Percentiles rank a stretch among this genome's conserved stretches.
Evolutionary conservation across 2,797 vertebrate species (phyloP).

Genomic region (Gymnothorax reevesii): DNA sequence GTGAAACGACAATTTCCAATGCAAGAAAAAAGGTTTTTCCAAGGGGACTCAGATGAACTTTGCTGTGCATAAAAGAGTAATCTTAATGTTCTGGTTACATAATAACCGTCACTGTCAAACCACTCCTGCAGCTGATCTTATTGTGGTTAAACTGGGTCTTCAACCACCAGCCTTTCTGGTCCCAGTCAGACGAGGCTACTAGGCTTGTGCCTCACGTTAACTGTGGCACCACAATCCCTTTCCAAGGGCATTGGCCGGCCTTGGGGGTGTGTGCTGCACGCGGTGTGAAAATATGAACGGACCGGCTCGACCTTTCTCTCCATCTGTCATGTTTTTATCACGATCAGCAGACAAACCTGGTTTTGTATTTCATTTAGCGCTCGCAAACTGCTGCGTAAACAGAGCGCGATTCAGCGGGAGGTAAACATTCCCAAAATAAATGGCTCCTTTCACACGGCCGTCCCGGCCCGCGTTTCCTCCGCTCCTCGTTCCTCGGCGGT

Average conservation of each 20-base stretch:
- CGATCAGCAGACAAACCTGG: constrained; percentile 14
- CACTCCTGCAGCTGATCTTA: too few species aligned
- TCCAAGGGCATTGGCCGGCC: constrained; percentile 7
- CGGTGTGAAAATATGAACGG: neutral
- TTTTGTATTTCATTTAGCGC: constrained; percentile 15
- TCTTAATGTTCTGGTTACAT: too few species aligned
- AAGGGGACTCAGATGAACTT: too few species aligned
- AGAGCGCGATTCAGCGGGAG: neutral
- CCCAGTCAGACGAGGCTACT: too few species aligned
- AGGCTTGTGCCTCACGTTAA: too few species aligned
- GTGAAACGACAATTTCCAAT: too few species aligned
- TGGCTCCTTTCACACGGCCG: constrained; percentile 1
- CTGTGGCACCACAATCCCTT: neutral
- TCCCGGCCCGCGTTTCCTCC: neutral
- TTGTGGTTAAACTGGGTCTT: too few species aligned
- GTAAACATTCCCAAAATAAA: constrained; percentile 1
- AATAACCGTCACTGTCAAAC: too few species aligned
- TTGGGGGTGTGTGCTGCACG: constrained; percentile 20
- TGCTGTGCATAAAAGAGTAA: too few species aligned
- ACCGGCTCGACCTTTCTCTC: constrained; percentile 4
- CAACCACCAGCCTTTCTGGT: too few species aligned
- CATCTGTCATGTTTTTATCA: neutral
- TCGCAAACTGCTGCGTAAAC: neutral
- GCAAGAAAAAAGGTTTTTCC: too few species aligned
- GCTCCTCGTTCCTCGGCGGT: neutral